Evolutionary conservation across 2,113 vertebrate genomes (phyloP).

Genomic region (Gallinago media): DNA sequence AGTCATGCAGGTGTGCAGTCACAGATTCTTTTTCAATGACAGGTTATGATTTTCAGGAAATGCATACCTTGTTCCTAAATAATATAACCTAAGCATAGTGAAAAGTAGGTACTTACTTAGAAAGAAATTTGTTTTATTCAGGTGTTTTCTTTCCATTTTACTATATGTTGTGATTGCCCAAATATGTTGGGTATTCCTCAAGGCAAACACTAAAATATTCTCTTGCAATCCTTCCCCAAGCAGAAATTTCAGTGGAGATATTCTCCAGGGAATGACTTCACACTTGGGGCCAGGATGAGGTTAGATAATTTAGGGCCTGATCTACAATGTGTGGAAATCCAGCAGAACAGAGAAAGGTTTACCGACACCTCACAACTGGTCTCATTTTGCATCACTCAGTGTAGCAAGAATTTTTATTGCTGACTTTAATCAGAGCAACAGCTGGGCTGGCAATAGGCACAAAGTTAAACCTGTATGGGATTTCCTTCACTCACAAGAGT

Average conservation of each 20-base stretch:
- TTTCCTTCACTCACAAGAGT: neutral
- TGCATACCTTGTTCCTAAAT: neutral
- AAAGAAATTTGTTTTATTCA: conserved; percentile 16
- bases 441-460: neutral
- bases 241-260: conserved; percentile 4
- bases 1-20: neutral
- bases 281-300: neutral
- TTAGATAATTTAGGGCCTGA: neutral
- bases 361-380: neutral
- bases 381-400: conserved; percentile 3
- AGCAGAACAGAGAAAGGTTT: neutral
- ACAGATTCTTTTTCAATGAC: neutral
- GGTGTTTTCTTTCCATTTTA: conserved; percentile 8
- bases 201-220: conserved; percentile 42
- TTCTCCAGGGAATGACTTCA: conserved; percentile 1
- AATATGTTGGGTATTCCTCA: conserved; percentile 30
- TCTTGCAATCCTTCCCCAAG: conserved; percentile 23
- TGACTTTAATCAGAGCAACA: conserved; percentile 22
- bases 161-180: conserved; percentile 21
- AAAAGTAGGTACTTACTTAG: neutral
- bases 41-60: neutral
- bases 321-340: conserved; percentile 4
- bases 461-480: neutral
- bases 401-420: neutral
- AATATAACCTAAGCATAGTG: neutral